Evolutionary conservation across 2,113 vertebrate genomes (phyloP).

Genomic region (Sebastes fasciatus): DNA sequence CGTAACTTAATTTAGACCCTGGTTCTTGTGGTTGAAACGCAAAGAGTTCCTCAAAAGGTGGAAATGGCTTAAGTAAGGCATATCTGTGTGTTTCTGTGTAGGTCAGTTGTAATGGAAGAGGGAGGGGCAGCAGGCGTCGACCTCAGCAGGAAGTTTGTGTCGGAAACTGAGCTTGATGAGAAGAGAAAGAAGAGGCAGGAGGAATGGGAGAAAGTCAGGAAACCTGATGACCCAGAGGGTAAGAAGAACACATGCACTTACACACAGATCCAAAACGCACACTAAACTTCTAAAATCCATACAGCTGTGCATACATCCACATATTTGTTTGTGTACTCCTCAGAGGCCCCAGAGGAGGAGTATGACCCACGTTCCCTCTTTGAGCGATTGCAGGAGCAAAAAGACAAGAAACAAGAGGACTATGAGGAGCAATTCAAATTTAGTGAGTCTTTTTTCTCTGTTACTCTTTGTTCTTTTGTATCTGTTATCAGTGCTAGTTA

Average conservation of each 20-base stretch:
- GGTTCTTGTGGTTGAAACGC: no score
- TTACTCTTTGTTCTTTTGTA: background rate
- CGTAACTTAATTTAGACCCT: no score
- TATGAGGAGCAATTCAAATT: slow-evolving; percentile 99
- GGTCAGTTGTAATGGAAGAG: slow-evolving; percentile 81
- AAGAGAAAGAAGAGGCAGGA: slow-evolving; percentile 94
- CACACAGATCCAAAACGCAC: background rate
- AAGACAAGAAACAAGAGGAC: slow-evolving; percentile 97
- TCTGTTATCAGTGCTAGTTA: background rate
- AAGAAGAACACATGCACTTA: slow-evolving; percentile 47
- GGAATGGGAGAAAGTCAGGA: slow-evolving; percentile 98
- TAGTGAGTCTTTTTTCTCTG: slow-evolving; percentile 85
- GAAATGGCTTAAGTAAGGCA: background rate
- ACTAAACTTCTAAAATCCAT: background rate
- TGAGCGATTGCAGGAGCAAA: slow-evolving; percentile 96
- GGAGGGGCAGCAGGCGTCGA: slow-evolving; percentile 88
- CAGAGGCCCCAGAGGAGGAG: slow-evolving; percentile 95
- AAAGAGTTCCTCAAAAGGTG: no score
- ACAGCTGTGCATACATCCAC: background rate
- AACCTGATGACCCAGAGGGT: slow-evolving; percentile 97
- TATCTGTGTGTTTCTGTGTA: slow-evolving; percentile 20
- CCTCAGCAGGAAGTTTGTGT: slow-evolving; percentile 95
- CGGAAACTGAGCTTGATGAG: slow-evolving; percentile 94
- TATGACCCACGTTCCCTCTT: slow-evolving; percentile 93
- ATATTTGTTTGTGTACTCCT: slow-evolving; percentile 43